These are phyloP conservation scores for Adrianichthys oophorus DNA, from an alignment of 2,797 vertebrate species.

Conservation along the genomic window DNA sequence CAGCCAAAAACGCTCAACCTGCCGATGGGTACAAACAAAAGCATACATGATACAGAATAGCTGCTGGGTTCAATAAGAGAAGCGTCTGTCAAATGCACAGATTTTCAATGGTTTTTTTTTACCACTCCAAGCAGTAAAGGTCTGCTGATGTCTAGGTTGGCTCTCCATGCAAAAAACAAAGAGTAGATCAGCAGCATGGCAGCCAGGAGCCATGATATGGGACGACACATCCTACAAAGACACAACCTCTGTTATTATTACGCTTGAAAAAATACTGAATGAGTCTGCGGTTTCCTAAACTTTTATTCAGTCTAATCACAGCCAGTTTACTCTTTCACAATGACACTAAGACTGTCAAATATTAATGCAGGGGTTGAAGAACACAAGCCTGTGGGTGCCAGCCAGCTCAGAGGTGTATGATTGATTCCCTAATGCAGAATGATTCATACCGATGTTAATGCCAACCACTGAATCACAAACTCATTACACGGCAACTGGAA, in stretches of 20 bases:
- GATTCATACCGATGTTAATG: conserved; percentile 59
- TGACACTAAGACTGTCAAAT: conserved; percentile 21
- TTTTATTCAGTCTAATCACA: conserved; percentile 1
- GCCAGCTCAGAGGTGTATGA: conserved; percentile 57
- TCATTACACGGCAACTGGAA: conserved; percentile 65
- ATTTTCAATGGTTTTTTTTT: conserved; percentile 3
- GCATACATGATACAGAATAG: not conserved
- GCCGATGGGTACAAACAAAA: conserved; percentile 14
- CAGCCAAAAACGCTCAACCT: conserved; percentile 98
- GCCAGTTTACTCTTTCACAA: conserved; percentile 18
- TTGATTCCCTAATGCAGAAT: conserved; percentile 63
- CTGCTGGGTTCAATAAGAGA: conserved; percentile 1
- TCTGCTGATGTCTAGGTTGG: conserved; percentile 92
- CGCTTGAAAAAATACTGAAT: not conserved
- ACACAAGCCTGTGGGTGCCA: conserved; percentile 43
- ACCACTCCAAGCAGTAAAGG: conserved; percentile 91
- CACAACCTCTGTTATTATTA: not conserved
- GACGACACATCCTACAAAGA: conserved; percentile 72
- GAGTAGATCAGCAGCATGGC: conserved; percentile 90
- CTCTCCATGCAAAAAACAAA: conserved; percentile 95
- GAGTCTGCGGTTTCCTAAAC: no score
- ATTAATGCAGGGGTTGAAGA: conserved; percentile 38
- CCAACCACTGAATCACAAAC: conserved; percentile 62
- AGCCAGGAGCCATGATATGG: conserved; percentile 82
- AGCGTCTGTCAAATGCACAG: not conserved